Base-by-base conservation (phyloP, 1,140 invertebrate genomes). In the Caenorhabditis brenneri region DNA sequence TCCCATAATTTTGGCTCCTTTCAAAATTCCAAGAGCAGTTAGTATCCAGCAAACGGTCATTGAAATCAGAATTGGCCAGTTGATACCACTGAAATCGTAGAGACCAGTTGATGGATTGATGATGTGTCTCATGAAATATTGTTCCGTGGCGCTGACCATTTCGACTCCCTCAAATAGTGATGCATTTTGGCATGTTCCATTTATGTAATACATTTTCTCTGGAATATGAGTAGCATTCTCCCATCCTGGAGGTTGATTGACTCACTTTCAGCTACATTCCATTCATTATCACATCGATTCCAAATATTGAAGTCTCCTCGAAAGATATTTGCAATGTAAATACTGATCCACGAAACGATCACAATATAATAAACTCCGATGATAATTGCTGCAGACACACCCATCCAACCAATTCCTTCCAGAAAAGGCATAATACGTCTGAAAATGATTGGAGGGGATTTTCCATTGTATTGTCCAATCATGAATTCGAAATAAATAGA, bases 291-390 rank as follows among this genome's bases (percentile, higher is more conserved):
- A 60, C 80, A 81, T 36, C 0, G 6, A 15, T 27, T 46, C 33
- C 31, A 81, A 22, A 6, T 7, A 10, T 16, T 22, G 9, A 27
- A 81, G 24, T 81, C 16, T 31, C 48, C 48, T 12, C 24, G n/a
- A 9, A 81, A 6, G 2, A 81, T 48, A 46, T 55, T 58, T 1
- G 93, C 91, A 96, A 93, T 95, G 91, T 97, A 98, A 91, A 97
- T 97, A 86, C 98, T 93, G 89, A 96, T 97, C 96, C 96, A 98
- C 24, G 96, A 96, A 82, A 98, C 97, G 87, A 98, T 97, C 22
- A 96, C 96, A 92, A 97, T 98, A 92, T 98, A 98, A 92, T 98
- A 98, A 65, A 97, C 93, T n/a, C 96, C 7, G 7, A 55, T 33
- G 1, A 19, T 22, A 27, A n/a, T 6, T 6, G 19, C 22, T 7